phyloP scores from a whole-genome alignment of 2,113 vertebrate species.

The Xiphorhynchus elegans region DNA sequence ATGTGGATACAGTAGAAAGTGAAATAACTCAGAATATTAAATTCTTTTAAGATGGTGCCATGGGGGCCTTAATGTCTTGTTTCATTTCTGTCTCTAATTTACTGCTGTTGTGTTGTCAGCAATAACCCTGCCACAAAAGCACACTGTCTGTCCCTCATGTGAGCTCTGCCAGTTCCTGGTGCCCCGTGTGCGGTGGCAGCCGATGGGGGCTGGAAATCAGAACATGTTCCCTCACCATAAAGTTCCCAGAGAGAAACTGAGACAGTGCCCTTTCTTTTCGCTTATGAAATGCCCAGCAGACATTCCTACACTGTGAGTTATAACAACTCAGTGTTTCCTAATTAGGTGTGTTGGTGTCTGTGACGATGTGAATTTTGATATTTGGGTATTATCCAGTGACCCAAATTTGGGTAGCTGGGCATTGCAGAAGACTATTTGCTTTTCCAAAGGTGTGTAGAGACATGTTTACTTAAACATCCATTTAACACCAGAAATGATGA shows the following conservation, averaged over 20 bases:
- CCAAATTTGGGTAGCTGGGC: neutral
- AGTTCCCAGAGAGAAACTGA: neutral
- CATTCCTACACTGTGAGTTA: neutral
- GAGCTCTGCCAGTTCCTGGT: neutral
- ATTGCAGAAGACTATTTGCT: neutral
- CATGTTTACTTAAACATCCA: neutral
- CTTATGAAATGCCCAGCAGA: neutral
- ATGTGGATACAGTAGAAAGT: constrained; percentile 40
- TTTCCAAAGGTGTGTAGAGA: neutral
- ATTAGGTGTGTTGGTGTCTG: neutral
- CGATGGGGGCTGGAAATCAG: neutral
- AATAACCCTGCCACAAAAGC: constrained; percentile 27
- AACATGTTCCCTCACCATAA: neutral
- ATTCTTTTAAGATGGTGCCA: constrained; percentile 52
- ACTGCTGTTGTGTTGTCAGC: constrained; percentile 38
- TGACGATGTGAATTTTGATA: neutral
- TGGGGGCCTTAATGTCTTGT: constrained; percentile 8
- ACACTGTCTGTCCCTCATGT: neutral
- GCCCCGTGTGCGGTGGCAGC: neutral
- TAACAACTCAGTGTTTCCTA: neutral
- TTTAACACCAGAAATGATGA: neutral
- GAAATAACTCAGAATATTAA: constrained; percentile 66
- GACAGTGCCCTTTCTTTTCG: neutral
- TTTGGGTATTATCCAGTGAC: neutral
- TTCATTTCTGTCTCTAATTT: constrained; percentile 56